Evolutionary conservation across 2,888 invertebrate species (phyloP).

Genomic region (Macrophya alboannulata): DNA sequence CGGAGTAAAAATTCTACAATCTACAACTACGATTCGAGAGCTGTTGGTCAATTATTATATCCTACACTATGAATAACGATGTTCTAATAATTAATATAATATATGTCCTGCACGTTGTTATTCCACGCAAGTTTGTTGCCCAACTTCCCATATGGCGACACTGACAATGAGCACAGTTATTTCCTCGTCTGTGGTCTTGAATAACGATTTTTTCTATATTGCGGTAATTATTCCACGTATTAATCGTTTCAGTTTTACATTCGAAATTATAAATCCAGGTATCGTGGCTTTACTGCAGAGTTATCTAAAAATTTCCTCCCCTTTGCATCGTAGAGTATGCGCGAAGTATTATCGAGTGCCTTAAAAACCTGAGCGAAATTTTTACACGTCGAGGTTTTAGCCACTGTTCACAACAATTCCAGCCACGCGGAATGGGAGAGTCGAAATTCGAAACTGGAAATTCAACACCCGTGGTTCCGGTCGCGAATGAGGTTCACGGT

Average conservation of each 20-base stretch:
- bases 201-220: not conserved
- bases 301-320: not conserved
- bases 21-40: not conserved
- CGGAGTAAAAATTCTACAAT: not conserved
- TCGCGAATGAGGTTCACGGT: constrained; percentile 25
- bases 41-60: not conserved
- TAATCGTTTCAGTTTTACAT: not conserved
- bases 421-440: not conserved
- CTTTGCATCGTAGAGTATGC: not conserved
- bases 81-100: not conserved
- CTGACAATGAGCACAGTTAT: not conserved
- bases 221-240: not conserved
- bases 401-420: not conserved
- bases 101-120: not conserved
- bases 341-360: not conserved
- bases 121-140: not conserved
- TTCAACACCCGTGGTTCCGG: constrained; percentile 45
- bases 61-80: not conserved
- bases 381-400: not conserved
- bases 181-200: not conserved
- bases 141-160: constrained; percentile 2
- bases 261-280: not conserved
- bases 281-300: not conserved
- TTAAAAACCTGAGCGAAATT: not conserved
- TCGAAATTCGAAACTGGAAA: constrained; percentile 33